Conservation (phyloP, 2,113 vertebrate genomes). For the Sapajus apella region DNA sequence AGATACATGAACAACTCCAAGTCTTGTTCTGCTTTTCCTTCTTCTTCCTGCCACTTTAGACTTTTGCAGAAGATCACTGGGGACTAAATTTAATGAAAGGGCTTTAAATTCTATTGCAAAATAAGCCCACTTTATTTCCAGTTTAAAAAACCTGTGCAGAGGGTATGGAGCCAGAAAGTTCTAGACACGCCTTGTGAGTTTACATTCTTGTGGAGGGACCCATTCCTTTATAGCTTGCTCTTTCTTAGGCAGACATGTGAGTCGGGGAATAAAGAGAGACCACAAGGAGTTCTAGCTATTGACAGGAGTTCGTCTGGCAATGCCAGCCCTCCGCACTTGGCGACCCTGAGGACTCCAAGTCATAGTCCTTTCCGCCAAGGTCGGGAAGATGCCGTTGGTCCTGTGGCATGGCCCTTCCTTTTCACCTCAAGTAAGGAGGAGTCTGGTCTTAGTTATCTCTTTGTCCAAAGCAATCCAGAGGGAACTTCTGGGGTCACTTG, state of each 20-base stretch:
- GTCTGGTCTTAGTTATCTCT: not conserved
- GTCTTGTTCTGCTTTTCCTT: not conserved
- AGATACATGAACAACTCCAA: not conserved
- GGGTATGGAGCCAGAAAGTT: not conserved
- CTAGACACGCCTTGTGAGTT: not conserved
- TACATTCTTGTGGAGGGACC: not conserved
- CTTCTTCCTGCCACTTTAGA: not conserved
- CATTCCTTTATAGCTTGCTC: not conserved
- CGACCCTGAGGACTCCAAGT: not conserved
- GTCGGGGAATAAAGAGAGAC: not conserved
- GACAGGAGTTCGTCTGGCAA: not conserved
- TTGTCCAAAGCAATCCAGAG: not conserved
- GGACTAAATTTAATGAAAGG: not conserved
- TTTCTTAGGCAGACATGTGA: not conserved
- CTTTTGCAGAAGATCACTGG: not conserved
- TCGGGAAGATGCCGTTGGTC: not conserved
- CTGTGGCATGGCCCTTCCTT: not conserved
- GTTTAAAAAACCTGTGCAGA: not conserved
- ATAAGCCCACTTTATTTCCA: not conserved
- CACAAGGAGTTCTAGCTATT: not conserved
- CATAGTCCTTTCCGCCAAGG: not conserved
- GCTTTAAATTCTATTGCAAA: not conserved
- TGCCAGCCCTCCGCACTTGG: not conserved
- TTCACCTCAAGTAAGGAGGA: not conserved
- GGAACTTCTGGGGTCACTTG: not conserved